Evolutionary conservation across 1,140 invertebrate genomes (phyloP), one percentile per base, ranked within the genome.

Genomic region (Bombus breviceps): DNA sequence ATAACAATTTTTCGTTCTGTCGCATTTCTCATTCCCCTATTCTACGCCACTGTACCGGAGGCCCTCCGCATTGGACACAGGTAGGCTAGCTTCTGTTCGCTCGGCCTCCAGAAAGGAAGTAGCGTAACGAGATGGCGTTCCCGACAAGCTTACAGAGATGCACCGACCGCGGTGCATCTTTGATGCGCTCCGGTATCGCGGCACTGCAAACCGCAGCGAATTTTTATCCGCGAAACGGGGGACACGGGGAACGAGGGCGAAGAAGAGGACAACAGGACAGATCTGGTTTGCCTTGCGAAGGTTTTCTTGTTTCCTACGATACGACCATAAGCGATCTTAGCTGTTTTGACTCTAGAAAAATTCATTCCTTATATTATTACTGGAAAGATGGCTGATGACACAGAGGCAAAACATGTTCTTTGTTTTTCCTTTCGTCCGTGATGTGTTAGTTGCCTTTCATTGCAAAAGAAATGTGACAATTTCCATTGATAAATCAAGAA

Each of bases 211-310:
- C 89, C 90, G 86, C 87, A 90, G 82, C 87, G 86, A 86, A 92
- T 93, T 90, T 89, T 80, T 69, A 43, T 13, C 32, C 73, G 62
- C n/a, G 32, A 64, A 85, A 82, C n/a, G 41, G 34, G 78, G 37
- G 41, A 76, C 34, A 28, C 32, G 10, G 66, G 53, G 39, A 74
- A 8, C 18, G 32, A 47, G 32, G 25, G 25, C 34, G 18, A n/a
- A 68, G 75, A 66, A 32, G 57, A 32, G 9, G 8, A 37, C 47
- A 64, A 41, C 18, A 81, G 69, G 43, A 77, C 73, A 69, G 47
- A 83, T 77, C 92, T 91, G 93, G 93, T 93, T 93, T 90, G 90
- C 93, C 93, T 93, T 93, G 93, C 90, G 92, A 93, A 93, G 92
- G 91, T 88, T 93, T 93, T 93, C 92, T 93, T 93, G 86, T 89